Conservation (phyloP, 37 sponge, comb jelly and placozoan genomes). For the Agelas oroides region DNA sequence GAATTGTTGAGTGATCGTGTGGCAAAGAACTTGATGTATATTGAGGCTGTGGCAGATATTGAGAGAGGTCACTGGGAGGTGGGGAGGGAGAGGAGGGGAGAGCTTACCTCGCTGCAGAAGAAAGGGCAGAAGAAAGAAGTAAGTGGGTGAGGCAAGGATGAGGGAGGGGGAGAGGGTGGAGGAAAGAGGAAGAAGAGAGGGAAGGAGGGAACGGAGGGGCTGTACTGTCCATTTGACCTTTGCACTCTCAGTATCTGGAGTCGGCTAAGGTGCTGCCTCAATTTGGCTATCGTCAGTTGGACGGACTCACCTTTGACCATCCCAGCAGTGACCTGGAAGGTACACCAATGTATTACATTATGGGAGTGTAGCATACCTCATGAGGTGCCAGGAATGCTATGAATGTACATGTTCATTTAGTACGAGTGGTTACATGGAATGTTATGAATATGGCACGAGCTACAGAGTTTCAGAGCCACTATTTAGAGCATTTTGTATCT, state of each 20-base stretch:
- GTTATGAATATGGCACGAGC: too few relatives aligned
- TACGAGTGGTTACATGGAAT: too few relatives aligned
- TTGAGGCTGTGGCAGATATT: slow-evolving; percentile 28
- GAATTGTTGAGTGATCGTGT: slow-evolving; percentile 15
- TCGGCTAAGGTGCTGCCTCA: slow-evolving; percentile 4
- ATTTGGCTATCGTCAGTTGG: slow-evolving; percentile 45
- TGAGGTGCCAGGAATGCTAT: too few relatives aligned
- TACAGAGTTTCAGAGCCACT: too few relatives aligned
- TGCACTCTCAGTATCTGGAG: slow-evolving; percentile 40
- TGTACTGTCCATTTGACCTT: not conserved
- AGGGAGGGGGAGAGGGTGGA: not conserved
- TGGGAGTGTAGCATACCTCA: too few relatives aligned
- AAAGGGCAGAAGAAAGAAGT: slow-evolving; percentile 69
- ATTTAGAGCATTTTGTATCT: too few relatives aligned
- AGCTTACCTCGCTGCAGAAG: slow-evolving; percentile 27
- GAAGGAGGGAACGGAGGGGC: slow-evolving; percentile 2
- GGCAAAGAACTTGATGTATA: slow-evolving; percentile 58
- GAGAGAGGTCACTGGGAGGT: slow-evolving; percentile 9
- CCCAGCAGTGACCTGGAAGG: slow-evolving; percentile 14
- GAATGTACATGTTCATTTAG: too few relatives aligned
- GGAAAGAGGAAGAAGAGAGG: not conserved
- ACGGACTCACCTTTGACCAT: slow-evolving; percentile 35
- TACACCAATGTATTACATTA: not conserved
- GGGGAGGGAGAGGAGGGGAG: not conserved
- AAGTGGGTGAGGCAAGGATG: not conserved